These are phyloP conservation scores for Enteromius unitaeniatus DNA, from an alignment of 2,797 vertebrate species.

Conservation along the genomic window DNA sequence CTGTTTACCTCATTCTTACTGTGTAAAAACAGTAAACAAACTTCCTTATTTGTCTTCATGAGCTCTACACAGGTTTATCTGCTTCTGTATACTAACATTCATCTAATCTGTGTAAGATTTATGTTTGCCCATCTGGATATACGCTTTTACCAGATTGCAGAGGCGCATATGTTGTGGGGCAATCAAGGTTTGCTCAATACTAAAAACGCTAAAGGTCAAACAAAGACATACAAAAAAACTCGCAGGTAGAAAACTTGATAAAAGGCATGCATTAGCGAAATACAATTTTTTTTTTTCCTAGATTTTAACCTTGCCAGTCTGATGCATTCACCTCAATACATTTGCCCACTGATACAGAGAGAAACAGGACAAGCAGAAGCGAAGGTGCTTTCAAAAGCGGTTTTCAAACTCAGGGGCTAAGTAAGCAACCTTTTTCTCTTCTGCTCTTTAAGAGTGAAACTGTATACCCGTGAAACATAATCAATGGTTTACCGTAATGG, in stretches of 20 bases:
- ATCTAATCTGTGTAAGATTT: not conserved
- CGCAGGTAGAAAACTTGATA: slow-evolving; percentile 5
- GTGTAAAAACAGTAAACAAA: not conserved
- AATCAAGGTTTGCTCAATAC: not conserved
- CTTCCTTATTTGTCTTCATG: slow-evolving; percentile 10
- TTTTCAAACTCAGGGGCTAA: slow-evolving; percentile 19
- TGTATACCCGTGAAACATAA: slow-evolving; percentile 40
- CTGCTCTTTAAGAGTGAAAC: slow-evolving; percentile 10
- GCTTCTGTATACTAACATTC: not conserved
- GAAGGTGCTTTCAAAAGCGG: slow-evolving; percentile 25
- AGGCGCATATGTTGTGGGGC: not conserved
- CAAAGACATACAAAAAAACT: slow-evolving; percentile 21
- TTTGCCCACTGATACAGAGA: slow-evolving; percentile 15
- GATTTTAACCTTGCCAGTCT: slow-evolving; percentile 45
- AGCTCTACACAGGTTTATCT: slow-evolving; percentile 19
- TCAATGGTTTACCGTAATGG: slow-evolving; percentile 45
- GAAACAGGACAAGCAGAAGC: not conserved
- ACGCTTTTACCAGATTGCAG: not conserved
- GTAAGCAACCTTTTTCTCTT: slow-evolving; percentile 33
- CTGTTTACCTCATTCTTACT: not conserved
- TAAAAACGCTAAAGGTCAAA: slow-evolving; percentile 32
- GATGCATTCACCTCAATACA: slow-evolving; percentile 42
- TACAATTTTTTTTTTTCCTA: not conserved
- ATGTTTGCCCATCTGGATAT: not conserved
- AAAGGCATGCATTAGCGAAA: slow-evolving; percentile 42